Evolutionary conservation across 2,797 vertebrate genomes (phyloP).

Genomic region (Macropus fuliginosus): DNA sequence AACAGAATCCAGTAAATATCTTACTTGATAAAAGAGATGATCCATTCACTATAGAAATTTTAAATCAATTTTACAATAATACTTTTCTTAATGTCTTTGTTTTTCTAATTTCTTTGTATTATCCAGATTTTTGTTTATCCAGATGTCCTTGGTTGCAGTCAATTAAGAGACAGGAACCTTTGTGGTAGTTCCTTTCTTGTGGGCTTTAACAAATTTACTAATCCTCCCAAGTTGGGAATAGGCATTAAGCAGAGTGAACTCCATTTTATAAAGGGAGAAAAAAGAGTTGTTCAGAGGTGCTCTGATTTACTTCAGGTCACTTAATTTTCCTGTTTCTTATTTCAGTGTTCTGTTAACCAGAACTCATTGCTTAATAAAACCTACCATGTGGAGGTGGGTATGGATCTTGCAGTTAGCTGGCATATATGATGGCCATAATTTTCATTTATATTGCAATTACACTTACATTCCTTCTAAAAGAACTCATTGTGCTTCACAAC

Average conservation of each 20-base stretch:
- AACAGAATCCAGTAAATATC: not conserved
- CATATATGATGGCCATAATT: constrained; percentile 40
- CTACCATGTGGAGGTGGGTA: constrained; percentile 55
- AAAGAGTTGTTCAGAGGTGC: constrained; percentile 47
- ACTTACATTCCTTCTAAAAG: constrained; percentile 50
- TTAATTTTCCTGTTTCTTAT: constrained; percentile 41
- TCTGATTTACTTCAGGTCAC: constrained; percentile 34
- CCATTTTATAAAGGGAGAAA: constrained; percentile 33
- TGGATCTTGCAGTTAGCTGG: constrained; percentile 45
- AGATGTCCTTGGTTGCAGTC: not conserved
- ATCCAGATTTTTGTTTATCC: not conserved
- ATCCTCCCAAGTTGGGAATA: not conserved
- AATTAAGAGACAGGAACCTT: not conserved
- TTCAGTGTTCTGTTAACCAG: constrained; percentile 31
- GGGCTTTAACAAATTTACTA: not conserved
- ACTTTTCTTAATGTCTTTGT: not conserved
- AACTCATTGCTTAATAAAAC: constrained; percentile 44
- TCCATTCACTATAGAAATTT: not conserved
- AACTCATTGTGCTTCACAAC: constrained; percentile 2
- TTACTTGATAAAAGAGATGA: not conserved
- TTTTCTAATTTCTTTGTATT: not conserved
- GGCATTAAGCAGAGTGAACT: not conserved
- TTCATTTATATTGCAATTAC: constrained; percentile 57
- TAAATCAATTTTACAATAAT: not conserved
- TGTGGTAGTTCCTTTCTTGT: not conserved